A percentile compares a stretch with the other conserved stretches of the same genome.
phyloP scores from a whole-genome alignment of 2,888 invertebrate genomes.

The Gonocerus acuteangulatus region DNA sequence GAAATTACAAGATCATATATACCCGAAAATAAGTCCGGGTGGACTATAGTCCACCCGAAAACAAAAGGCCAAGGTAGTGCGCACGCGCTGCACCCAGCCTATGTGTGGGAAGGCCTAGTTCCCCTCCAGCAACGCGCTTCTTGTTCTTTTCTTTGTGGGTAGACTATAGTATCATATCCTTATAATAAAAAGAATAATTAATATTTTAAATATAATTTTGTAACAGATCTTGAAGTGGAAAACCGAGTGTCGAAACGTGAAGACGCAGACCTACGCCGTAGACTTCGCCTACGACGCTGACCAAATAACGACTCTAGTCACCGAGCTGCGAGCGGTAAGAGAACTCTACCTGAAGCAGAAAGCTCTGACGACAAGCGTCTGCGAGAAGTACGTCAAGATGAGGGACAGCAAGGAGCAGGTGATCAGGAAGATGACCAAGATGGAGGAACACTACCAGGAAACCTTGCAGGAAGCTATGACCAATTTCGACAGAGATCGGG shows the following conservation, averaged over 20 bases:
- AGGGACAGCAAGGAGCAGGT: constrained; percentile 1
- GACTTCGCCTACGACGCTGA: constrained; percentile 19
- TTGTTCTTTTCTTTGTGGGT: no score
- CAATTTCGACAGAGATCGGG: constrained; percentile 10
- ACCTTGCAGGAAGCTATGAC: not conserved
- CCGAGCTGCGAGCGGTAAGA: not conserved
- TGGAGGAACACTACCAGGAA: not conserved
- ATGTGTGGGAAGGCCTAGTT: no score
- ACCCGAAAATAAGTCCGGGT: no score
- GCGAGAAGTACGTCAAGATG: constrained; percentile 14
- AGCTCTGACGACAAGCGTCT: not conserved
- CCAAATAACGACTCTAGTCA: not conserved
- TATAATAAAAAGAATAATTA: no score
- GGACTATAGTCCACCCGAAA: no score
- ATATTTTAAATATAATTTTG: not conserved
- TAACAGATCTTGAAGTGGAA: not conserved
- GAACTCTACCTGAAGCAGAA: constrained; percentile 17
- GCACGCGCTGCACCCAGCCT: no score
- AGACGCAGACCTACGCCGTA: constrained; percentile 9
- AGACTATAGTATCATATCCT: no score
- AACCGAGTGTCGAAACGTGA: not conserved
- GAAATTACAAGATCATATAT: no score
- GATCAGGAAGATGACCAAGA: not conserved
- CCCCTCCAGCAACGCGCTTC: no score
- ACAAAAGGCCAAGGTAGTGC: no score